Conservation (phyloP, 2,888 invertebrate species). For the Ophion ventricosus region DNA sequence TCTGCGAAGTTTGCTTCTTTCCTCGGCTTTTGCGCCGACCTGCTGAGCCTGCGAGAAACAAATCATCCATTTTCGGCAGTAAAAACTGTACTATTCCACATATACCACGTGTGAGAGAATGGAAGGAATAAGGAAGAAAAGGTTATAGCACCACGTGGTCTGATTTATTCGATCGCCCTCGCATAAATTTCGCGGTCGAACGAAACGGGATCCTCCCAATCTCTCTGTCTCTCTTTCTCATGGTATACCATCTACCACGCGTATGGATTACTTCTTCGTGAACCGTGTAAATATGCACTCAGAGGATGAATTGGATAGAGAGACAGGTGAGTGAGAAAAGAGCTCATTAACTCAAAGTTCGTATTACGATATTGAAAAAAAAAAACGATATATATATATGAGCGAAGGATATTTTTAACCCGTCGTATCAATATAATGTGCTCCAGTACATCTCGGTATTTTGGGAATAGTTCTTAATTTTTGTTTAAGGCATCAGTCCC, state of each 20-base stretch:
- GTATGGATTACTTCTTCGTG: constrained; percentile 58
- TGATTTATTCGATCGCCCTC: constrained; percentile 65
- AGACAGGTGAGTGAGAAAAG: constrained; percentile 37
- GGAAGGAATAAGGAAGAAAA: constrained; percentile 58
- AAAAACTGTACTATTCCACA: constrained; percentile 69
- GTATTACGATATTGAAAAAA: constrained; percentile 15
- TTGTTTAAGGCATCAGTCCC: no score
- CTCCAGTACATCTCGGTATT: no score
- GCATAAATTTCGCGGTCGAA: constrained; percentile 63
- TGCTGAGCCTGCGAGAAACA: constrained; percentile 74
- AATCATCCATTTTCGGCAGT: constrained; percentile 76
- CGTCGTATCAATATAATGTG: no score
- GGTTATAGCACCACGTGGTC: constrained; percentile 53
- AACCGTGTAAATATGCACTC: constrained; percentile 55
- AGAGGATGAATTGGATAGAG: constrained; percentile 50
- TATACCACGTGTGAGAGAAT: constrained; percentile 55
- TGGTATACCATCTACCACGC: constrained; percentile 51
- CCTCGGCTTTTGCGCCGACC: constrained; percentile 65
- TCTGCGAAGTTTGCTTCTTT: constrained; percentile 36
- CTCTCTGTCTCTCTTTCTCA: constrained; percentile 40
- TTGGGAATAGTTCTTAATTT: no score
- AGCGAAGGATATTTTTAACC: no score
- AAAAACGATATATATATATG: constrained; percentile 1
- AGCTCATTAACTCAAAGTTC: constrained; percentile 18
- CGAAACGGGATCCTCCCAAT: constrained; percentile 20